phyloP scores from a whole-genome alignment of 2,888 invertebrate genomes.

The Leistus spinibarbis region DNA sequence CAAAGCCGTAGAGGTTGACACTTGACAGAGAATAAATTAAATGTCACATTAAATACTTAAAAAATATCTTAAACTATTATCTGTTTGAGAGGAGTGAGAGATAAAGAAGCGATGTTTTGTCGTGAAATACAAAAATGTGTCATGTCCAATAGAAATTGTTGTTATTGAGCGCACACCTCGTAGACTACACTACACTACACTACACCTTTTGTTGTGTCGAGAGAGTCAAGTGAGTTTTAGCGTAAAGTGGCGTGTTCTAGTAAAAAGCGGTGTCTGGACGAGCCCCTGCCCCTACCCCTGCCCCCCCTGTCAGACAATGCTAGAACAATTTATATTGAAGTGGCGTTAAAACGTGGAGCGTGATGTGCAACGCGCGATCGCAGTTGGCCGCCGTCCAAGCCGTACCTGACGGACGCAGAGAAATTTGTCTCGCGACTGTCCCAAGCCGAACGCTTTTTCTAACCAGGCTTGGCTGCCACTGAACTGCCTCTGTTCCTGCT shows the following conservation, averaged over 20 bases:
- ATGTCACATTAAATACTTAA: no score
- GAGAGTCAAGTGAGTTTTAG: not conserved
- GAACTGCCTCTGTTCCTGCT: not conserved
- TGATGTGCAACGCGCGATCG: slow-evolving; percentile 13
- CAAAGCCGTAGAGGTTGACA: no score
- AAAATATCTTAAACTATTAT: no score
- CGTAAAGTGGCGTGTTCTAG: not conserved
- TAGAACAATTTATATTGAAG: slow-evolving; percentile 40
- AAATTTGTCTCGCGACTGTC: slow-evolving; percentile 26
- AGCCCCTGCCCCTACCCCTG: not conserved
- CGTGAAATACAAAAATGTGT: not conserved
- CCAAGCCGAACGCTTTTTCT: slow-evolving; percentile 25
- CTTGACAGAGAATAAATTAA: no score
- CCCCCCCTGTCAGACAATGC: slow-evolving; percentile 25
- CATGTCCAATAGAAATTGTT: not conserved
- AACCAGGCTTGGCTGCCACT: slow-evolving; percentile 6
- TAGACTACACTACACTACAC: not conserved
- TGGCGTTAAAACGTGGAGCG: slow-evolving; percentile 36
- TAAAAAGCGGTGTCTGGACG: not conserved
- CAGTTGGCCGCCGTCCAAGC: slow-evolving; percentile 18
- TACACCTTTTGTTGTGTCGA: not conserved
- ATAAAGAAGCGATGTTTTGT: no score
- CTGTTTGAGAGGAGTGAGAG: no score
- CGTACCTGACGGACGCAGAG: slow-evolving; percentile 30
- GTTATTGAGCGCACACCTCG: not conserved